Base-by-base conservation (phyloP, 2,797 vertebrate genomes). In the Sebastes hopkinsi region DNA sequence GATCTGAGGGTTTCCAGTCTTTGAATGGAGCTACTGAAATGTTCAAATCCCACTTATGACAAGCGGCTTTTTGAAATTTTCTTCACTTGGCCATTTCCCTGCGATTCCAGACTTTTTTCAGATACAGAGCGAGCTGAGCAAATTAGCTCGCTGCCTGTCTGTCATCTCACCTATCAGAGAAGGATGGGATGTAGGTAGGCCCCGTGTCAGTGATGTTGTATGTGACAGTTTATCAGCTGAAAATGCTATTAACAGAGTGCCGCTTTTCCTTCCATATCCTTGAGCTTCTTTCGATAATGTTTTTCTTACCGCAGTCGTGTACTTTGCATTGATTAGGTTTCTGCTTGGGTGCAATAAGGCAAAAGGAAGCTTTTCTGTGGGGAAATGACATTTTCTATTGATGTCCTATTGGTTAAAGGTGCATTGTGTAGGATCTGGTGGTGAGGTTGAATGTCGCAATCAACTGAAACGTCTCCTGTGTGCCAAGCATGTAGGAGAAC, bases 191-290 rank as follows among this genome's bases (percentile, higher is more conserved):
- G 78, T 72, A 72, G 74, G 77, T 78, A 77, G 77, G 67, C 67
- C 56, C 60, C 27, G 67, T 82, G 79, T 88, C 86, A 73, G 76
- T 66, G 46, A 67, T 55, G 79, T 69, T 77, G 29, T 56, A 68
- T 81, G 46, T 88, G 90, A 86, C 89, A 85, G 77, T 81, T 87
- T 83, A 91, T 90, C 87, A 87, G 83, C 55, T 77, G 34, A 66
- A 75, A 83, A 82, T 36, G 82, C 56, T 72, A 68, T 86, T 76
- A 81, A 83, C 76, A 50, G 36, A 61, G 61, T 68, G 77, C 54
- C 64, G 30, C 56, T 71, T 84, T 58, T 84, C 16, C 12, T 64
- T 76, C 75, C 73, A 76, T 73, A 80, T 86, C 73, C 58, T 61
- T 8, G 4, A 20, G 68, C 62, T 83, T 84, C 65, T 79, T 76